phyloP scores from a whole-genome alignment of 2,797 vertebrate genomes.

The Huso huso region DNA sequence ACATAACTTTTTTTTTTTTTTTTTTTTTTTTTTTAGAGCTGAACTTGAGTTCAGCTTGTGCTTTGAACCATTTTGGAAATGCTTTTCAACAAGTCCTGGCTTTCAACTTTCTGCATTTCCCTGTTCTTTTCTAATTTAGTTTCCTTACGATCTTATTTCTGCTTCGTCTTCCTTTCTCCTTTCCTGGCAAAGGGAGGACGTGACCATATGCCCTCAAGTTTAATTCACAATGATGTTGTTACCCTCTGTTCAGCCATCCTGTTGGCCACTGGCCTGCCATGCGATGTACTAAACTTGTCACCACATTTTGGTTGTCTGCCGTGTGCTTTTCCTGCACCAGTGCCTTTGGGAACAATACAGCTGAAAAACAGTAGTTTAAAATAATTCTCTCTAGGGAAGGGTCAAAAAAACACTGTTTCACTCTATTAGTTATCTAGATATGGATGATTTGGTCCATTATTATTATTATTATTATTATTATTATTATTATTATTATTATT shows the following conservation, averaged over 20 bases:
- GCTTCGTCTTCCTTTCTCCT: constrained; percentile 37
- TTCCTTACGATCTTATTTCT: constrained; percentile 21
- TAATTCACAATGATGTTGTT: constrained; percentile 6
- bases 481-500: too few relatives aligned
- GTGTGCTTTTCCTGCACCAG: constrained; percentile 22
- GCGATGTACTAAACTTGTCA: constrained; percentile 49
- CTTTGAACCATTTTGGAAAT: constrained; percentile 35
- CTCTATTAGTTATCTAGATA: too few relatives aligned
- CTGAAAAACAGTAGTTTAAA: constrained; percentile 4
- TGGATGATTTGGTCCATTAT: too few relatives aligned
- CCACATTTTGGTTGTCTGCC: constrained; percentile 35
- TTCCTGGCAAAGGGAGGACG: constrained; percentile 35
- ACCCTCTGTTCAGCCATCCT: constrained; percentile 38
- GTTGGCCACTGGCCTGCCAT: constrained; percentile 25
- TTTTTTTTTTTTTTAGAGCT: too few relatives aligned
- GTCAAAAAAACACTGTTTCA: constrained; percentile 29
- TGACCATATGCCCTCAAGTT: constrained; percentile 23
- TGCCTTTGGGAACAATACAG: constrained; percentile 17
- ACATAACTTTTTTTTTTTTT: too few relatives aligned
- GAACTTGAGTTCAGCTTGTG: constrained; percentile 15
- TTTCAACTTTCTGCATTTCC: constrained; percentile 44
- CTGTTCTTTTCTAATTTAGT: constrained; percentile 27
- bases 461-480: too few relatives aligned
- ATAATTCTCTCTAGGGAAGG: neutral
- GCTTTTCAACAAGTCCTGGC: constrained; percentile 45